Base-by-base conservation (phyloP, 2,797 vertebrate species). In the Coccyzus lansbergi region DNA sequence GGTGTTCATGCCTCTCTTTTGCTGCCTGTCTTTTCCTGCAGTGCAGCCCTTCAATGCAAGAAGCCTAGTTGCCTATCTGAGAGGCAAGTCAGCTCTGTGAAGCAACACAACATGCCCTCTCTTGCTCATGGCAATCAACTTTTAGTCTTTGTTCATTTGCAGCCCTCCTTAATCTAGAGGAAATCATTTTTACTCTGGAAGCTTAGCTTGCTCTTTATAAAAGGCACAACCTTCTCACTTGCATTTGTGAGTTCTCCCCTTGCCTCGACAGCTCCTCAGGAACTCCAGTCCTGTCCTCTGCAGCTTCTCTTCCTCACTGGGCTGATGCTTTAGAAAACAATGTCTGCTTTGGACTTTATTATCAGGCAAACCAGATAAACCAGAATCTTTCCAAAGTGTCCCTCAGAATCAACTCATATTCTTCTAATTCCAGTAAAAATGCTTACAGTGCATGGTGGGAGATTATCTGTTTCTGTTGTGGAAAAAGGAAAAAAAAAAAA, bases 281-380 rank as follows among this genome's bases (percentile, higher is more conserved):
- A 75, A 90, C 75, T 88, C 80, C 67, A 60, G 69, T 91, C 63
- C 92, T 88, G 59, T 65, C 67, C 67, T 81, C 40, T 58, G 40
- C 36, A 92, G 48, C 40, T 91, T 83, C 44, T 67, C 72, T 82
- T 72, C 48, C 67, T 83, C 53, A 31, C n/a, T 84, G 74, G 40
- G 25, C 29, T 65, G 2, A 0, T 55, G 26, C 15, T 65, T 79
- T 67, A 91, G 33, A 78, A 93, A 95, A 75, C 14, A 55, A 9
- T 10, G 7, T 64, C 72, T 44, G 25, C 59, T 52, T 70, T 69
- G 20, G 60, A 77, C 55, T 51, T 63, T 20, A 36, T 59, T 68
- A 83, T 51, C 79, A 87, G 14, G 21, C n/a, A 86, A 81, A 76
- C 55, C 28, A 56, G 34, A 12, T 36, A 59, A 92, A 70, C 8